A percentile compares a stretch with the other conserved stretches of the same genome.
Evolutionary conservation across 2,888 invertebrate species (phyloP).

Genomic region (Hartigia nigra): DNA sequence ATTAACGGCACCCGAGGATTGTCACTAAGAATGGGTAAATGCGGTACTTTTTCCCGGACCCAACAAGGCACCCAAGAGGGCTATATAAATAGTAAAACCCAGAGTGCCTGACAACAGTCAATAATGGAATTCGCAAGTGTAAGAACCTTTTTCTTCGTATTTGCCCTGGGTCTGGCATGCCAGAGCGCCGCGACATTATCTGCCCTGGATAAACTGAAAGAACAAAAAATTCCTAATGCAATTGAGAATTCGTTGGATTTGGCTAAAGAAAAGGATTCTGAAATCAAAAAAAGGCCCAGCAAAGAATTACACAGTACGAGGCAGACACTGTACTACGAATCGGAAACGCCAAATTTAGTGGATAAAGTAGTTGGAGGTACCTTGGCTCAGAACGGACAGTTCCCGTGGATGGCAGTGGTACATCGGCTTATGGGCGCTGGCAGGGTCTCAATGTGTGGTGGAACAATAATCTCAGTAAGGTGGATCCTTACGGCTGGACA

Average conservation of each 20-base stretch:
- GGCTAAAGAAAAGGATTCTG: neutral
- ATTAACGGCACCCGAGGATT: neutral
- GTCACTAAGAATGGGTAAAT: neutral
- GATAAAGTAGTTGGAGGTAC: constrained; percentile 32
- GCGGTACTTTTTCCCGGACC: neutral
- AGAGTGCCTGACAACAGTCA: neutral
- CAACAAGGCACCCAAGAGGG: neutral
- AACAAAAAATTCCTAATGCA: neutral
- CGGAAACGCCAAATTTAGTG: neutral
- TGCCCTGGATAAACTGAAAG: neutral
- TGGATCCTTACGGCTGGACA: constrained; percentile 50
- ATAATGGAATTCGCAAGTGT: neutral
- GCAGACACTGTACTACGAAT: neutral
- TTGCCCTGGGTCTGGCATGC: neutral
- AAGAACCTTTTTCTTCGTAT: neutral
- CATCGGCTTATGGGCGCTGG: constrained; percentile 34
- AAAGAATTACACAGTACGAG: neutral
- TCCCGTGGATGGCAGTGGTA: constrained; percentile 45
- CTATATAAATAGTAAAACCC: neutral
- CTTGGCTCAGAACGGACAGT: constrained; percentile 33
- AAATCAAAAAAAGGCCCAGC: neutral
- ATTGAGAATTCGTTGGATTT: neutral
- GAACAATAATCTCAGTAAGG: constrained; percentile 40
- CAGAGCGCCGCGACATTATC: neutral
- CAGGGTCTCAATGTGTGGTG: constrained; percentile 36